phyloP scores from a whole-genome alignment of 1,140 invertebrate genomes.

The Colletes latitarsis region DNA sequence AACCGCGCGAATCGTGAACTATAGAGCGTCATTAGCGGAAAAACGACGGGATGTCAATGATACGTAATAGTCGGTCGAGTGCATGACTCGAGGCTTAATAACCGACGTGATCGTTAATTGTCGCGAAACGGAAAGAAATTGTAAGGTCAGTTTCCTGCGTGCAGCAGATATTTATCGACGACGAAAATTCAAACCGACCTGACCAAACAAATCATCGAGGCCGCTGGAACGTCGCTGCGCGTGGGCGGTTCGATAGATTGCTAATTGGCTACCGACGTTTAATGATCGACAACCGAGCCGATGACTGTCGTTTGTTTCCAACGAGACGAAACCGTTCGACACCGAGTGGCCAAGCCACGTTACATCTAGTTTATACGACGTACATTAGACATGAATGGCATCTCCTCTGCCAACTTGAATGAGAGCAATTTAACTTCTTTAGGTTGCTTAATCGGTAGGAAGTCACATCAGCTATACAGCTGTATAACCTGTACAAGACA shows the following conservation, averaged over 20 bases:
- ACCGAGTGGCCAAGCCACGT: constrained; percentile 79
- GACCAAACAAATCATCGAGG: too few species aligned
- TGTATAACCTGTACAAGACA: constrained; percentile 74
- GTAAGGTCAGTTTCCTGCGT: too few species aligned
- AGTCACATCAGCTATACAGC: constrained; percentile 77
- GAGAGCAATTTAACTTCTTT: constrained; percentile 82
- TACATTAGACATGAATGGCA: constrained; percentile 82
- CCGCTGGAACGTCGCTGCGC: neutral
- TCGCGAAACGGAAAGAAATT: too few species aligned
- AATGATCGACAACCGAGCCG: constrained; percentile 1
- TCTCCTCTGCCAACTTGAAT: constrained; percentile 81
- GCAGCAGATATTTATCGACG: neutral
- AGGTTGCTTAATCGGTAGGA: constrained; percentile 82
- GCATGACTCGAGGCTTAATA: too few species aligned
- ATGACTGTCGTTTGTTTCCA: constrained; percentile 42
- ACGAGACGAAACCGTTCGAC: constrained; percentile 46
- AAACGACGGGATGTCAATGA: neutral
- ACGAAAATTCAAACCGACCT: neutral
- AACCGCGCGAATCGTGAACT: too few species aligned
- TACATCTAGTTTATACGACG: constrained; percentile 81
- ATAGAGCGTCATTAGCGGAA: neutral
- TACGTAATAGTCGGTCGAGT: neutral
- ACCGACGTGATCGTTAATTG: too few species aligned
- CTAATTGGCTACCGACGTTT: constrained; percentile 16
- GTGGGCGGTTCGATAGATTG: neutral